A percentile compares a stretch with the other conserved stretches of the same genome.
These are phyloP conservation scores for Gastrophryne carolinensis DNA, from an alignment of 2,797 vertebrate genomes.

Conservation along the genomic window DNA sequence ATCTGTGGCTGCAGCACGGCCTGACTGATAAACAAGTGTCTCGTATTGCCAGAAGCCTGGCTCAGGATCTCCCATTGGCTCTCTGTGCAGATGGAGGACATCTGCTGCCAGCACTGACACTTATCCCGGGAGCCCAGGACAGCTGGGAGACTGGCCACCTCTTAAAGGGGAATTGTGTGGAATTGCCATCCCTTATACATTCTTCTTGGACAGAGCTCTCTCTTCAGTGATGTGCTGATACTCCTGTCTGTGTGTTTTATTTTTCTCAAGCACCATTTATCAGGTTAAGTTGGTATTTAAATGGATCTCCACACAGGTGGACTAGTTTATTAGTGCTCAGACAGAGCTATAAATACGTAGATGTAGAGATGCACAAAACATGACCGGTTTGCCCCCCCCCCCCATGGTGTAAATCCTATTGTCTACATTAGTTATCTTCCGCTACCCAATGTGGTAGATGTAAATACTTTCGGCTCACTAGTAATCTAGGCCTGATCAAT, in stretches of 20 bases:
- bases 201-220: background rate
- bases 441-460: no score
- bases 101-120: constrained; percentile 42
- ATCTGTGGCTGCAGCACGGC: background rate
- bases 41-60: constrained; percentile 25
- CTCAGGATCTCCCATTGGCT: constrained; percentile 38
- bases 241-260: no score
- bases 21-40: constrained; percentile 34
- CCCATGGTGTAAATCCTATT: no score
- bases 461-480: no score
- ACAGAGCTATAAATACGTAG: no score
- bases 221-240: background rate
- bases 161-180: constrained; percentile 16
- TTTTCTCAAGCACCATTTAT: background rate
- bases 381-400: no score
- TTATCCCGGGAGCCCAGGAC: constrained; percentile 24
- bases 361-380: no score
- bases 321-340: no score
- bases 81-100: constrained; percentile 42
- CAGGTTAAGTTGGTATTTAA: background rate
- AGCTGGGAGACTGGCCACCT: constrained; percentile 26
- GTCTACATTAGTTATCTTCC: no score
- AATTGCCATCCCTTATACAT: background rate
- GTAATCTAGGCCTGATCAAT: no score
- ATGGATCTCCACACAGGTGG: no score